Percentiles rank a stretch among this genome's conserved stretches.
Evolutionary conservation across 2,113 vertebrate genomes (phyloP).

Genomic region (Bucco capensis): DNA sequence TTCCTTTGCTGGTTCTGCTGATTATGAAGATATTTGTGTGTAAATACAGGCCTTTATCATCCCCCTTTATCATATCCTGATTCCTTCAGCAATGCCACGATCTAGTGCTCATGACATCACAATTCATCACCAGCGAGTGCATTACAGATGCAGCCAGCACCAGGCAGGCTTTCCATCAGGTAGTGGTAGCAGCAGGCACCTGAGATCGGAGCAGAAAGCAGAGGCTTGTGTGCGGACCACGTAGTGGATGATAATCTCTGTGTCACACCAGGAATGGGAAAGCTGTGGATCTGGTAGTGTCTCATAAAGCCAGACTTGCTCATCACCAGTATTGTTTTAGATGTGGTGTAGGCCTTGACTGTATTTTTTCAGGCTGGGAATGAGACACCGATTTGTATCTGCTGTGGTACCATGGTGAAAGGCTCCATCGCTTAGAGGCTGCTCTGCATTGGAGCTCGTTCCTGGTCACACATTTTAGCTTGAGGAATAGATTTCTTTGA

Average conservation of each 20-base stretch:
- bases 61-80: background rate
- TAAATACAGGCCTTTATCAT: background rate
- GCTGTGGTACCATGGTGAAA: no score
- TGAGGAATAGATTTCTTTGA: no score
- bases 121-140: background rate
- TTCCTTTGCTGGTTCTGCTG: background rate
- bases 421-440: no score
- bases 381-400: no score
- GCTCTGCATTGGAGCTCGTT: no score
- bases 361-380: no score
- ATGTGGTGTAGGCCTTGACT: no score
- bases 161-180: background rate
- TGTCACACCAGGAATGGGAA: background rate
- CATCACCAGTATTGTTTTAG: no score
- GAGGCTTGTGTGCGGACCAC: background rate
- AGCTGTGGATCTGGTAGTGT: no score
- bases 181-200: background rate
- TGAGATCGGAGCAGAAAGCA: background rate
- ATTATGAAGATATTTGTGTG: constrained; percentile 7
- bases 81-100: background rate
- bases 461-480: no score
- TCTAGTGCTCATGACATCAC: background rate
- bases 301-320: no score
- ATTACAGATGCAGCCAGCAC: background rate
- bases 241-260: background rate